Conservation (phyloP, 2,888 invertebrate species). For the Pomacea canaliculata region DNA sequence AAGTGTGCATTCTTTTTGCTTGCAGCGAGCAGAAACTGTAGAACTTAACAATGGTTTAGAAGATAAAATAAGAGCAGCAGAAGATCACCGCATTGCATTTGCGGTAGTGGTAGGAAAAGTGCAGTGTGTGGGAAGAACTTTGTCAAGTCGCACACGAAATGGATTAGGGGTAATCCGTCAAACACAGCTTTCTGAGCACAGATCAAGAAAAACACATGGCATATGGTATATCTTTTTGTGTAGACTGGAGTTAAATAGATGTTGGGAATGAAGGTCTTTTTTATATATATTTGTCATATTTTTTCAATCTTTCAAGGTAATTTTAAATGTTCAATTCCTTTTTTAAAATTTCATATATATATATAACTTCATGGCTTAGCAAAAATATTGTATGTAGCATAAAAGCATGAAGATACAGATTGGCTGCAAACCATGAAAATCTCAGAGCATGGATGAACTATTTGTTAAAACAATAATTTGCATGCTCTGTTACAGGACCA, state of each 20-base stretch:
- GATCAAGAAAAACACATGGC: constrained; percentile 48
- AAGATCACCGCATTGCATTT: constrained; percentile 41
- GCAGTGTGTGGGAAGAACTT: constrained; percentile 31
- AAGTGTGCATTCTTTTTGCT: background rate
- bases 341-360: too few relatives aligned
- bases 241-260: too few relatives aligned
- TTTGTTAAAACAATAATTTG: too few relatives aligned
- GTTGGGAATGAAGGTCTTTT: too few relatives aligned
- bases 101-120: constrained; percentile 52
- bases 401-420: too few relatives aligned
- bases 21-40: constrained; percentile 8
- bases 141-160: constrained; percentile 40
- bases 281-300: too few relatives aligned
- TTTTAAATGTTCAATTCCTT: too few relatives aligned
- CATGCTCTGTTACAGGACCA: constrained; percentile 19
- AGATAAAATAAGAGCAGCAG: constrained; percentile 27
- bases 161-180: constrained; percentile 46
- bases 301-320: too few relatives aligned
- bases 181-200: constrained; percentile 48
- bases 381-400: too few relatives aligned
- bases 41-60: constrained; percentile 28
- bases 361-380: too few relatives aligned
- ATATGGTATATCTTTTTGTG: constrained; percentile 43
- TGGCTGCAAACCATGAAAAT: too few relatives aligned
- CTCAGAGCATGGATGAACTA: too few relatives aligned